Base-by-base conservation (phyloP, 2,888 invertebrate species). In the Stenoptilia bipunctidactyla region DNA sequence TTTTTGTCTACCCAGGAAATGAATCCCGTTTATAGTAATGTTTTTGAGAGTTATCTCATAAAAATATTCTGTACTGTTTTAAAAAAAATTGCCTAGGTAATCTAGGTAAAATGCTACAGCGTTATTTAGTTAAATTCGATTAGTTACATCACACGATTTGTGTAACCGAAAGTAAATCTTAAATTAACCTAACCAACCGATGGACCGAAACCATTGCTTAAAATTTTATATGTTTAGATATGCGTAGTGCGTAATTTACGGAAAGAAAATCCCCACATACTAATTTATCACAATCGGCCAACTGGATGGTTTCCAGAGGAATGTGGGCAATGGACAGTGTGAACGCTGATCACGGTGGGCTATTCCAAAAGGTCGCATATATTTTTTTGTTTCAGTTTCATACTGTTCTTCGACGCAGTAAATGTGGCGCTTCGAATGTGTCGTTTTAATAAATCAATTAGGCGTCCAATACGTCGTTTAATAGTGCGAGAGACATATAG, bases 221-320 rank as follows among this genome's bases (percentile, higher is more conserved):
- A n/a, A n/a, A n/a, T n/a, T n/a, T n/a, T n/a, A n/a, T n/a, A n/a
- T n/a, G n/a, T 20, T 5, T 20, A 20, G 20, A 8, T 5, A 20
- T 20, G 20, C 20, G 20, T 20, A 20, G 20, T 20, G 20, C 20
- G 20, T 20, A 20, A 20, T 20, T 20, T 20, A 42, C 47, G 48
- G 44, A 43, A 43, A 45, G 47, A 52, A 53, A 40, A 48, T 45
- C 49, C 50, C 55, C 47, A 51, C 48, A 44, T 47, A 46, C 61
- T 61, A 55, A 60, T 64, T 61, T 58, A 63, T 4, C 13, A 12
- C 13, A 63, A 68, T 58, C 55, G 58, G 61, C 56, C 53, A 63
- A 53, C 75, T 80, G 80, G 76, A 79, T 53, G 52, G 55, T 48
- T 59, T 76, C 79, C 79, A 82, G 63, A 53, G 63, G 66, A 67